Evolutionary conservation across 2,113 vertebrate species (phyloP).

Genomic region (Catharus bicknelli): DNA sequence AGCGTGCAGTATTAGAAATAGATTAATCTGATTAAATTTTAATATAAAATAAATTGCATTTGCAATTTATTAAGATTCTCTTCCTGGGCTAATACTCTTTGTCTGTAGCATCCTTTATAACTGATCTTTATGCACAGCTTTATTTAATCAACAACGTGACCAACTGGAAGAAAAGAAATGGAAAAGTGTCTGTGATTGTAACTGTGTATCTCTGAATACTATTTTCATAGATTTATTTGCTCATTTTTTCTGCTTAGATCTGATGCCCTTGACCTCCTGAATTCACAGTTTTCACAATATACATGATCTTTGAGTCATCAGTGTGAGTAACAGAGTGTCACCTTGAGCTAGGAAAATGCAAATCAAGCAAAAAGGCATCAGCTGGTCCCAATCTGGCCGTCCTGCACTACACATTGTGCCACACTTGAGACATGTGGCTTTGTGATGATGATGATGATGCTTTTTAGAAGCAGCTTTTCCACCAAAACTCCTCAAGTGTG

Average conservation of each 20-base stretch:
- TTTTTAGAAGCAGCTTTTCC: neutral
- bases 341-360: constrained; percentile 64
- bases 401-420: neutral
- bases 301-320: constrained; percentile 21
- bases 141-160: neutral
- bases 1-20: neutral
- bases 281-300: constrained; percentile 5
- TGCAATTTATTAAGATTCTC: neutral
- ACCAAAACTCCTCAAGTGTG: neutral
- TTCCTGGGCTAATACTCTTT: neutral
- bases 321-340: constrained; percentile 37
- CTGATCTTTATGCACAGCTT: neutral
- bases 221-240: neutral
- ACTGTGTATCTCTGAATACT: neutral
- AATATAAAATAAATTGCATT: constrained; percentile 26
- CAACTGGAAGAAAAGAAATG: neutral
- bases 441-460: neutral
- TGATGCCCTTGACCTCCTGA: neutral
- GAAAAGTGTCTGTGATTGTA: neutral
- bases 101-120: neutral
- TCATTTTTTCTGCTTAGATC: neutral
- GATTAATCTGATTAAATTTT: constrained; percentile 29
- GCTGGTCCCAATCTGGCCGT: constrained; percentile 37
- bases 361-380: constrained; percentile 68
- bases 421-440: constrained; percentile 17